phyloP scores from a whole-genome alignment of 2,888 invertebrate species.

The Physocephala rufipes region DNA sequence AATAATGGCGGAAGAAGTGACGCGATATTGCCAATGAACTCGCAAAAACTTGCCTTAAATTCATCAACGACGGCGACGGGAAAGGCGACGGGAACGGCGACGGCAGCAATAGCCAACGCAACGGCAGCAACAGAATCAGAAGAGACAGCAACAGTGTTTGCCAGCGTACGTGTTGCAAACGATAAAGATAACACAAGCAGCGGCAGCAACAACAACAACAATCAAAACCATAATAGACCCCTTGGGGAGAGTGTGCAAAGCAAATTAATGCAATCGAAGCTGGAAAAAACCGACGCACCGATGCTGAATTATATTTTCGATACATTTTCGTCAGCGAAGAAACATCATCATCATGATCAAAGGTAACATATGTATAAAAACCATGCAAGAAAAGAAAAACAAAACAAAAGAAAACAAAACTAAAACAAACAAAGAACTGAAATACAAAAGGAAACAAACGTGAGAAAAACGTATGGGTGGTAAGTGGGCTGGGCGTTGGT shows the following conservation, averaged over 20 bases:
- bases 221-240: conserved; percentile 34
- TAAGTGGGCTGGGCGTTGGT: not conserved
- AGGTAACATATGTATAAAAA: conserved; percentile 66
- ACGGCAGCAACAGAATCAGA: conserved; percentile 23
- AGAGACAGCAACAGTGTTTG: conserved; percentile 14
- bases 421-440: not conserved
- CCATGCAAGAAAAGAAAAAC: not conserved
- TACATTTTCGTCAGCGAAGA: conserved; percentile 74
- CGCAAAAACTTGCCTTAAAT: too few species aligned
- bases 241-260: conserved; percentile 51
- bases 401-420: not conserved
- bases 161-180: conserved; percentile 21
- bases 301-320: conserved; percentile 81
- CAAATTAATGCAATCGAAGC: conserved; percentile 65
- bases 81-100: conserved; percentile 26
- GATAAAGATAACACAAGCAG: conserved; percentile 14
- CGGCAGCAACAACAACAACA: conserved; percentile 35
- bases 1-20: too few species aligned
- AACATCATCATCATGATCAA: conserved; percentile 75
- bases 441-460: not conserved
- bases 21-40: too few species aligned
- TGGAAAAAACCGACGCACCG: conserved; percentile 72
- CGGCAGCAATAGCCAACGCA: too few species aligned
- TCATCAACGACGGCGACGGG: too few species aligned
- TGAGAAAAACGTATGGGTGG: not conserved